Conservation (phyloP, 1,140 invertebrate species). For the Lerema accius region DNA sequence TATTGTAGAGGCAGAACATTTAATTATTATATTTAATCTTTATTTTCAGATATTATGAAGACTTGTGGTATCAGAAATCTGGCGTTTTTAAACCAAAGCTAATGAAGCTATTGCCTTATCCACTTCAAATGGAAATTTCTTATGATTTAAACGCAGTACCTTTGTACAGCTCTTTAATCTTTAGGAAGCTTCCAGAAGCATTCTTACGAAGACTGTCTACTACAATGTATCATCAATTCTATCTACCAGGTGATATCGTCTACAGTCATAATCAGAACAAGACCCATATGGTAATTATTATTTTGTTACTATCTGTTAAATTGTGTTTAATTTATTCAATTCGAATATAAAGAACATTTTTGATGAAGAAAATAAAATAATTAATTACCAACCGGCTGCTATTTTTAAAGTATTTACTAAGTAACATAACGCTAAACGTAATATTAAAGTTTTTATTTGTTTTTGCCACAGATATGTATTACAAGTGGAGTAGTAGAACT, state of each 20-base stretch:
- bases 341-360: too few species aligned
- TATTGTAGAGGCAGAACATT: too few species aligned
- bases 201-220: constrained; percentile 73
- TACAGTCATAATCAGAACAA: constrained; percentile 77
- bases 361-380: too few species aligned
- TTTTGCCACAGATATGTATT: constrained; percentile 63
- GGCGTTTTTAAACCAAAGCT: constrained; percentile 72
- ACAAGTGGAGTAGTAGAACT: constrained; percentile 76
- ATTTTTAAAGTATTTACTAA: too few species aligned
- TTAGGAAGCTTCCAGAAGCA: constrained; percentile 74
- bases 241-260: constrained; percentile 75
- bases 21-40: not conserved
- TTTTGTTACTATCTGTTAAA: too few species aligned
- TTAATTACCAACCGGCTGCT: too few species aligned
- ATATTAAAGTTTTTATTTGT: constrained; percentile 15
- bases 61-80: constrained; percentile 77
- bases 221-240: constrained; percentile 76
- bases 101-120: constrained; percentile 62
- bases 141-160: constrained; percentile 78
- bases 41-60: constrained; percentile 64
- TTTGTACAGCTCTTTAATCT: constrained; percentile 74
- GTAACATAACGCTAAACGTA: constrained; percentile 12
- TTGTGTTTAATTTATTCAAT: too few species aligned
- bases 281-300: constrained; percentile 69
- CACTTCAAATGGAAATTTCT: constrained; percentile 75